Evolutionary conservation across 2,113 vertebrate genomes (phyloP).

Genomic region (Gopherus evgoodei): DNA sequence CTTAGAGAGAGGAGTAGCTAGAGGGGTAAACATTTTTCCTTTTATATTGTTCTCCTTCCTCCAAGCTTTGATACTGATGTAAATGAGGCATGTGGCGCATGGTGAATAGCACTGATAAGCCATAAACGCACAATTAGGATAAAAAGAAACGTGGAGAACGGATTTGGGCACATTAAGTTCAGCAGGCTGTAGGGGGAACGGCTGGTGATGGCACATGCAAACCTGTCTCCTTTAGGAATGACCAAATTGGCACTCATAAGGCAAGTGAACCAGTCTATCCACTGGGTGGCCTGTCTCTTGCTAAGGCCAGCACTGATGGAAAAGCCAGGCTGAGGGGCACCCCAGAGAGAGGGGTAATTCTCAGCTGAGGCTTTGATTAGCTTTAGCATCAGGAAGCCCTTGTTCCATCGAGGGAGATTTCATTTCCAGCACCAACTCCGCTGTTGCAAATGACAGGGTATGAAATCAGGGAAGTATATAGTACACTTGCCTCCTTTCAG

Average conservation of each 20-base stretch:
- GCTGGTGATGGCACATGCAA: background rate
- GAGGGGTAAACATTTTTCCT: background rate
- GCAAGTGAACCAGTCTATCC: too few relatives aligned
- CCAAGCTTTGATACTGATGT: background rate
- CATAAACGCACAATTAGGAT: background rate
- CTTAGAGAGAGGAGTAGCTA: background rate
- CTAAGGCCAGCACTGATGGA: background rate
- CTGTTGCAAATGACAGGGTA: rapidly evolving
- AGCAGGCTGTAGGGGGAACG: background rate
- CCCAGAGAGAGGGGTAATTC: background rate
- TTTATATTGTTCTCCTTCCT: background rate
- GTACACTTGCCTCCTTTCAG: background rate
- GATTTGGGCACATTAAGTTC: background rate
- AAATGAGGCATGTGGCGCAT: background rate
- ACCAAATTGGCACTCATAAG: background rate
- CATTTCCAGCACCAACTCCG: background rate
- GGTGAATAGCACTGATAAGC: background rate
- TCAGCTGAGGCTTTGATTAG: background rate
- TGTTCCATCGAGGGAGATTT: background rate
- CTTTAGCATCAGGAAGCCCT: background rate
- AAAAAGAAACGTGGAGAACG: background rate
- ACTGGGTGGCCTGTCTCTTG: too few relatives aligned
- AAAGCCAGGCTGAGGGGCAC: rapidly evolving
- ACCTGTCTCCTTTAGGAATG: background rate
- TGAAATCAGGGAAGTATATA: background rate